Base-by-base conservation (phyloP, 1,140 invertebrate genomes). In the Drosophila pandora region DNA sequence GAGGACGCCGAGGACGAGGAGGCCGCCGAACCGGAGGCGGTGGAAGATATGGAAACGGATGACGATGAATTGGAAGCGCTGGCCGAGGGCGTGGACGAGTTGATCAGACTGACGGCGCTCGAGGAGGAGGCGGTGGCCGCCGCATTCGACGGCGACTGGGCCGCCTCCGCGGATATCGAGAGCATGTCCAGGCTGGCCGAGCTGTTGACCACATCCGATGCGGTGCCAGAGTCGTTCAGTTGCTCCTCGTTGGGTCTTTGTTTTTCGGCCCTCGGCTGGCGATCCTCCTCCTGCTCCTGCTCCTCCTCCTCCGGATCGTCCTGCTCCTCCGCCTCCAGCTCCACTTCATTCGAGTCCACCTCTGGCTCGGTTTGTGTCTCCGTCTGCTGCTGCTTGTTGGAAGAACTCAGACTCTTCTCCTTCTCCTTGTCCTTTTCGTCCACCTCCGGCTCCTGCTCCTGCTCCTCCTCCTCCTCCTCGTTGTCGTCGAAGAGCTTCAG, bases 401-500 rank as follows among this genome's bases (percentile, higher is more conserved):
- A 43, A 1, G 59, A 52, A 0, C 21, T 3, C 17, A 41, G 50
- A 13, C 17, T n/a, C 48, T 17, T 50, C 13, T 10, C 9, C 34
- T 37, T 37, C 9, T 12, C 7, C 17, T 43, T 13, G 3, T 61
- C 28, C 0, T 62, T 43, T 8, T 75, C 62, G 9, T 83, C 25
- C 45, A 80, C 56, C 47, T 21, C 12, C 12, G 45, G 55, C 9
- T 34, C 39, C 10, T 28, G 39, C 7, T 34, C 9, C 3, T 21
- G 25, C 9, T 50, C 7, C n/a, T 48, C 25, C 3, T 61, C 34
- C 0, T 63, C 50, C 9, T 76, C 67, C n/a, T 84, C 32, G 49
- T 84, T 59, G 53, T 91, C 80, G 22, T 91, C 82, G 5, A 91
- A 90, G 6, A 91, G 65, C 47, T 88, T 91, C 6, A 92, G 55